Evolutionary conservation across 2,113 vertebrate genomes (phyloP).

Genomic region (Callipepla squamata): DNA sequence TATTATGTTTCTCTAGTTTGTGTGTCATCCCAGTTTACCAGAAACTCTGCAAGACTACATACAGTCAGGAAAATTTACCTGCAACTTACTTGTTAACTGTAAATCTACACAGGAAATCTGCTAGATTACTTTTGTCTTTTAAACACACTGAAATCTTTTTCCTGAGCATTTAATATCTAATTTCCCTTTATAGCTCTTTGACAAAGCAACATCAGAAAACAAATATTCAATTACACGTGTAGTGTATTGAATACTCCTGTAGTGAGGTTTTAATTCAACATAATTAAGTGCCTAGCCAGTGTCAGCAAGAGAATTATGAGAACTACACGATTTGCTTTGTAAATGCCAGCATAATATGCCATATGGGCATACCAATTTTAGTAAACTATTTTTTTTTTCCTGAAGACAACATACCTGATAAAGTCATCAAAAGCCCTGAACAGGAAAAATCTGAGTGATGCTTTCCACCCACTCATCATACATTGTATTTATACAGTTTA

Average conservation of each 20-base stretch:
- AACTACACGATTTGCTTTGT: neutral
- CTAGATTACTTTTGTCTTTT: neutral
- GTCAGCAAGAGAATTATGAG: neutral
- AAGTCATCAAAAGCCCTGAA: neutral
- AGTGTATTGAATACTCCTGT: neutral
- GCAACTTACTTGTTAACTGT: conserved; percentile 13
- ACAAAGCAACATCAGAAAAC: too few species aligned
- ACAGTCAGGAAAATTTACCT: neutral
- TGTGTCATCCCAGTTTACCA: neutral
- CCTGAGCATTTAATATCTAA: neutral
- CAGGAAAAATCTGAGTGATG: neutral
- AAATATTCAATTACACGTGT: neutral
- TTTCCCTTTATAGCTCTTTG: neutral
- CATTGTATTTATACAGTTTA: neutral
- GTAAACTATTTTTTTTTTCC: neutral
- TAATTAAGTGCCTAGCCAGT: neutral
- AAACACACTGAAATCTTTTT: neutral
- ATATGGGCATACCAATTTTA: neutral
- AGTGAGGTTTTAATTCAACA: neutral
- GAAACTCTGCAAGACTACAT: neutral
- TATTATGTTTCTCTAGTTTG: conserved; percentile 35
- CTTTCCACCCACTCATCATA: neutral
- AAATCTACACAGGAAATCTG: neutral
- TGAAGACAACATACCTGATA: neutral
- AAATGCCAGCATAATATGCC: neutral